A percentile compares a stretch with the other conserved stretches of the same genome.
These are phyloP conservation scores for Agriotes lineatus DNA, from an alignment of 2,888 invertebrate species.

Conservation along the genomic window DNA sequence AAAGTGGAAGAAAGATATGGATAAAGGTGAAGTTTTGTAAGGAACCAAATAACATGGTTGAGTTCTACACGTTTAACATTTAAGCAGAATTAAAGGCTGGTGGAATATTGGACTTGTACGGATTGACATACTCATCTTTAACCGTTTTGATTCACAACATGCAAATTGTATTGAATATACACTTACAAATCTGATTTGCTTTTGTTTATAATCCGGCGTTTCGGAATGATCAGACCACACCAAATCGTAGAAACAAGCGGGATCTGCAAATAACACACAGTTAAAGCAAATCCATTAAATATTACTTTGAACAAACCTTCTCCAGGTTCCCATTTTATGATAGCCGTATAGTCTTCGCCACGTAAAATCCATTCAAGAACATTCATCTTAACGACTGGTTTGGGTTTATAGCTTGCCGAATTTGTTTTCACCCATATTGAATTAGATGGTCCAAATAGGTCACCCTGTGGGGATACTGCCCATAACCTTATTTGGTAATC, in stretches of 20 bases:
- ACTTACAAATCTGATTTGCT: conserved; percentile 50
- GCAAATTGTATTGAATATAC: no score
- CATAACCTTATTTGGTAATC: conserved; percentile 57
- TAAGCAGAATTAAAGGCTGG: no score
- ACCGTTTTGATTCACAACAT: no score
- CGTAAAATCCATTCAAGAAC: conserved; percentile 61
- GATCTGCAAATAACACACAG: conserved; percentile 53
- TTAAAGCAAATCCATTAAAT: conserved; percentile 10
- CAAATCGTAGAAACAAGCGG: conserved; percentile 58
- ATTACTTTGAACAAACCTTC: conserved; percentile 63
- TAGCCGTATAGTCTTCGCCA: conserved; percentile 59
- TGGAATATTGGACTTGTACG: no score
- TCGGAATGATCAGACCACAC: conserved; percentile 49
- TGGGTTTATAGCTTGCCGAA: conserved; percentile 61
- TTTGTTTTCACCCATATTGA: conserved; percentile 55
- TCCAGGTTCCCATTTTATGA: conserved; percentile 66
- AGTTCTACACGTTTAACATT: no score
- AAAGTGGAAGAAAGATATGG: neutral
- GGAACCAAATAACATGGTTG: no score
- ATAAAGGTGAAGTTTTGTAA: no score
- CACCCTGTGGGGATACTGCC: conserved; percentile 50
- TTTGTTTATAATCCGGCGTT: conserved; percentile 9
- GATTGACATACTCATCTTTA: conserved; percentile 27
- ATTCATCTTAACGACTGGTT: conserved; percentile 61
- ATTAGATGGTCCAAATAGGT: conserved; percentile 36